phyloP scores from a whole-genome alignment of 2,113 vertebrate genomes.

The Cryptotis parvus region DNA sequence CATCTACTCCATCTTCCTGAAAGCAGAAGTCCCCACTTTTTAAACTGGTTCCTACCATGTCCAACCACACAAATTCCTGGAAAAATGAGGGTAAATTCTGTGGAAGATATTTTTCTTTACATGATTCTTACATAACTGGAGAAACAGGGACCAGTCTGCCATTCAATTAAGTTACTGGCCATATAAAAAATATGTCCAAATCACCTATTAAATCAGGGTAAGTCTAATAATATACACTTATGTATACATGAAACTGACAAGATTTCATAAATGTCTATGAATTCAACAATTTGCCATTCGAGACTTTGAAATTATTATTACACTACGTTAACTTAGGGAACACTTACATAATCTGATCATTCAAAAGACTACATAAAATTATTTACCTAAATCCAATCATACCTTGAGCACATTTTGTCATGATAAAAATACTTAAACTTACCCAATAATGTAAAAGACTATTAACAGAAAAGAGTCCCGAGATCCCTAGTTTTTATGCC shows the following conservation, averaged over 20 bases:
- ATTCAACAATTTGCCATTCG: slow-evolving; percentile 42
- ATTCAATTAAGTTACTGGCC: slow-evolving; percentile 22
- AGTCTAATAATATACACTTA: not conserved
- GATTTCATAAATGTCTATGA: slow-evolving; percentile 56
- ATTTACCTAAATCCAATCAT: not conserved
- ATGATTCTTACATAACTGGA: slow-evolving; percentile 53
- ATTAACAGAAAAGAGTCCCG: slow-evolving; percentile 35
- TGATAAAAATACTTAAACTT: slow-evolving; percentile 47
- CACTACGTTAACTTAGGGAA: slow-evolving; percentile 44
- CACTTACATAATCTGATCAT: slow-evolving; percentile 30
- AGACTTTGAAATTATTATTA: slow-evolving; percentile 54
- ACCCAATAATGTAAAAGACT: slow-evolving; percentile 15
- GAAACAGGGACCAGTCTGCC: slow-evolving; percentile 9
- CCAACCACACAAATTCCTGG: slow-evolving; percentile 60
- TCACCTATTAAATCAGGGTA: slow-evolving; percentile 33
- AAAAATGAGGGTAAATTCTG: slow-evolving; percentile 61
- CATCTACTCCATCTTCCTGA: slow-evolving; percentile 70
- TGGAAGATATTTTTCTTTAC: slow-evolving; percentile 55
- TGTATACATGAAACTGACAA: slow-evolving; percentile 29
- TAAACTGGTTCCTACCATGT: slow-evolving; percentile 62
- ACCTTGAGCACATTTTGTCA: slow-evolving; percentile 36
- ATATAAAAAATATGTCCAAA: slow-evolving; percentile 41
- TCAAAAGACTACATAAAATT: slow-evolving; percentile 40
- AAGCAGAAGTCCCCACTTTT: slow-evolving; percentile 70
- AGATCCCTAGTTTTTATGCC: too few species aligned